These are phyloP conservation scores for Rana temporaria DNA, from an alignment of 2,113 vertebrate species.

Conservation along the genomic window DNA sequence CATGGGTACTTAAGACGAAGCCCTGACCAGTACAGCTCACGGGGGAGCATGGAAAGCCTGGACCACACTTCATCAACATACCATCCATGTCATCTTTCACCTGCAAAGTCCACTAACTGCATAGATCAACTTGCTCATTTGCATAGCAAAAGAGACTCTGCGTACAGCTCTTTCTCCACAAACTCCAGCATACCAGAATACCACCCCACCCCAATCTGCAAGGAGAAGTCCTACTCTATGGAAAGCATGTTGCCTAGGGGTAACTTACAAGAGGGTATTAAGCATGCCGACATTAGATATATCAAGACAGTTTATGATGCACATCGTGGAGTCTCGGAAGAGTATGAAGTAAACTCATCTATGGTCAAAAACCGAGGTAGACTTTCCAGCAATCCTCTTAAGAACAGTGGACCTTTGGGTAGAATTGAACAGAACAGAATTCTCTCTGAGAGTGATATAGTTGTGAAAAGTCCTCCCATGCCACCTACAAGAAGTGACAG, in stretches of 20 bases:
- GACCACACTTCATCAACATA: conserved; percentile 82
- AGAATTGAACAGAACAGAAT: conserved; percentile 65
- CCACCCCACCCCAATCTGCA: conserved; percentile 66
- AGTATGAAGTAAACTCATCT: conserved; percentile 82
- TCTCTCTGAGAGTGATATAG: conserved; percentile 63
- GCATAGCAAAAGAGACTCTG: conserved; percentile 94
- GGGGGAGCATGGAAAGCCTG: conserved; percentile 96
- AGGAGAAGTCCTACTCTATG: conserved; percentile 81
- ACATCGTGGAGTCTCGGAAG: conserved; percentile 77
- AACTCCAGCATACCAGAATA: conserved; percentile 93
- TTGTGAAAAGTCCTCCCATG: conserved; percentile 76
- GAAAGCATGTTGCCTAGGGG: conserved; percentile 73
- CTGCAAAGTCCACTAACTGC: conserved; percentile 90
- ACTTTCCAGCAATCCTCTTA: conserved; percentile 63
- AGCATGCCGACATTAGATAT: conserved; percentile 86
- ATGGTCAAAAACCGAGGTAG: conserved; percentile 61
- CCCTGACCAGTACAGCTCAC: conserved; percentile 93
- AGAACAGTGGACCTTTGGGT: conserved; percentile 72
- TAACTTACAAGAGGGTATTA: conserved; percentile 74
- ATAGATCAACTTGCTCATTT: conserved; percentile 88
- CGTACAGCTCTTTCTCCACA: conserved; percentile 96
- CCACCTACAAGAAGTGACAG: conserved; percentile 92
- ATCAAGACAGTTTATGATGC: conserved; percentile 81
- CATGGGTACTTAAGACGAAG: conserved; percentile 88
- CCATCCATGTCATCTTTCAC: conserved; percentile 87